phyloP scores from a whole-genome alignment of 2,113 vertebrate species.

The Vidua macroura region DNA sequence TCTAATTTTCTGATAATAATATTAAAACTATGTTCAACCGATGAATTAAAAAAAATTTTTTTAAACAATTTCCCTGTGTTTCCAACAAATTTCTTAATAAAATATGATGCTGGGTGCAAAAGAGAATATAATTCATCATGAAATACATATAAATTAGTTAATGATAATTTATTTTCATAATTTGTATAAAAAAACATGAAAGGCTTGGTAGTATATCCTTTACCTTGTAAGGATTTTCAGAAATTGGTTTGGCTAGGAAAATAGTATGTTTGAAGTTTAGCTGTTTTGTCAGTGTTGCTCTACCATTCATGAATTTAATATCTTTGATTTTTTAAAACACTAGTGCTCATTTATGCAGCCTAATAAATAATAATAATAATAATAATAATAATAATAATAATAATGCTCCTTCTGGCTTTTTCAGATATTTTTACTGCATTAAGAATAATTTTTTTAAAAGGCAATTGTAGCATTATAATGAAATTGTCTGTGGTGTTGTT shows the following conservation, averaged over 20 bases:
- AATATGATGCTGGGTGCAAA: not conserved
- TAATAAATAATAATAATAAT: not conserved
- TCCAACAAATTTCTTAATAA: not conserved
- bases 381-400: not conserved
- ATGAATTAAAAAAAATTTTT: not conserved
- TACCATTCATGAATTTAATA: not conserved
- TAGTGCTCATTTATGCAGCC: not conserved
- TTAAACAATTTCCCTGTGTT: not conserved
- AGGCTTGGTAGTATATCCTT: not conserved
- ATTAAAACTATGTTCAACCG: not conserved
- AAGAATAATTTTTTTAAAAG: not conserved
- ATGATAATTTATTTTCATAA: not conserved
- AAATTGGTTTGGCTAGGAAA: not conserved
- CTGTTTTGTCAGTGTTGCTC: not conserved
- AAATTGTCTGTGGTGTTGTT: not conserved
- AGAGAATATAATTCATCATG: not conserved
- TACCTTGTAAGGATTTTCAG: not conserved
- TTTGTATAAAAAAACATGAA: not conserved
- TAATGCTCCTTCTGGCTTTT: not conserved
- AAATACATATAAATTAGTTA: not conserved
- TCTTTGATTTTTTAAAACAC: not conserved
- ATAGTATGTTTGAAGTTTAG: not conserved
- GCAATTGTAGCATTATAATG: not conserved
- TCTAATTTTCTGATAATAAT: constrained; percentile 5
- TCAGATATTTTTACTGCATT: not conserved